Evolutionary conservation across 64 coral and sea anemone genomes (phyloP).

Genomic region (Actinia tenebrosa): DNA sequence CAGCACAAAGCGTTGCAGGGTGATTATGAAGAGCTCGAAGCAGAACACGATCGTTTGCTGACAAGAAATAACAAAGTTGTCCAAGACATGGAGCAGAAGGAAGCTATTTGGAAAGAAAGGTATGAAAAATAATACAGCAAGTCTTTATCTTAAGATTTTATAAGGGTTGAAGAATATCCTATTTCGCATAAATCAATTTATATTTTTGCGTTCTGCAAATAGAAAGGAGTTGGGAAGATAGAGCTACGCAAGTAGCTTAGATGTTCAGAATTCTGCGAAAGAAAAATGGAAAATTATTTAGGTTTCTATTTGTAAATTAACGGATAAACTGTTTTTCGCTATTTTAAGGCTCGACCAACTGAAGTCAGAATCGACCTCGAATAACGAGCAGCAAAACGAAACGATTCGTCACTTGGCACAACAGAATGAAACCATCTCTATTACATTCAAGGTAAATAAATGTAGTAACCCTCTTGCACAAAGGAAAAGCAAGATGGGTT

Average conservation of each 20-base stretch:
- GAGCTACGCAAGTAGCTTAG: too few species aligned
- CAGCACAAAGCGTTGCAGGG: slow-evolving; percentile 45
- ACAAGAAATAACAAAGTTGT: slow-evolving; percentile 64
- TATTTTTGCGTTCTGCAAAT: too few species aligned
- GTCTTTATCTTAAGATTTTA: too few species aligned
- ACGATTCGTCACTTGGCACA: slow-evolving; percentile 64
- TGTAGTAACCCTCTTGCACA: too few species aligned
- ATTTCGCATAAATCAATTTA: too few species aligned
- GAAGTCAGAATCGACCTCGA: slow-evolving; percentile 42
- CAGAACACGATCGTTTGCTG: slow-evolving; percentile 55
- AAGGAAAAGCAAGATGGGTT: too few species aligned
- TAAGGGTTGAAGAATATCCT: too few species aligned
- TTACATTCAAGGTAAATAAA: slow-evolving; percentile 66
- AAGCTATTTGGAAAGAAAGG: slow-evolving; percentile 74
- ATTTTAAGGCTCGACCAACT: slow-evolving; percentile 67
- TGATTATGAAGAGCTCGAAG: slow-evolving; percentile 65
- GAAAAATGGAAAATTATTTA: too few species aligned
- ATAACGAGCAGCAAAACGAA: slow-evolving; percentile 64
- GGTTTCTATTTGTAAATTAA: too few species aligned
- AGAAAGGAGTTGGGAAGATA: too few species aligned
- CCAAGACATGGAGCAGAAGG: slow-evolving; percentile 81
- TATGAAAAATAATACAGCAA: neutral
- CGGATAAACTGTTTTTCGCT: neutral
- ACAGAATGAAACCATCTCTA: slow-evolving; percentile 71
- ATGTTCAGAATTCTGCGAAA: too few species aligned